Evolutionary conservation across 2,888 invertebrate genomes (phyloP).

Genomic region (Empis stercorea): DNA sequence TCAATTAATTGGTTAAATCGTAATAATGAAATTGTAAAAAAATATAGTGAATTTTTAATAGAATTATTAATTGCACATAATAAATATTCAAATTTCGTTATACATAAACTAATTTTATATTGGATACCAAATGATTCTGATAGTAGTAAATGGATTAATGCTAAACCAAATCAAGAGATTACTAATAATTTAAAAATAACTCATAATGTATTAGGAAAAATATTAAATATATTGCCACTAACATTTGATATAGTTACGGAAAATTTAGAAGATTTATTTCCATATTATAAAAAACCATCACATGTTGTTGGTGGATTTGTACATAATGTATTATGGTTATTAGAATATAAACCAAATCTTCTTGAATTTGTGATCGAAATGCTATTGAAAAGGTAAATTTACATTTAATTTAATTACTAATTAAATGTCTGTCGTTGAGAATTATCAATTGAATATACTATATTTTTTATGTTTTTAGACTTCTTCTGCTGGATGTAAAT

Average conservation of each 20-base stretch:
- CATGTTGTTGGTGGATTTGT: slow-evolving; percentile 61
- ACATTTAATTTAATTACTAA: slow-evolving; percentile 2
- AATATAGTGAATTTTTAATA: slow-evolving; percentile 50
- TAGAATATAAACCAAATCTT: slow-evolving; percentile 59
- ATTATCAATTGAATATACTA: too few species aligned
- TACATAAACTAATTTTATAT: slow-evolving; percentile 45
- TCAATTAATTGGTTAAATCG: slow-evolving; percentile 45
- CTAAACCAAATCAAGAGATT: slow-evolving; percentile 42
- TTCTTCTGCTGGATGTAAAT: slow-evolving; percentile 63
- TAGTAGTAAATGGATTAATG: slow-evolving; percentile 46
- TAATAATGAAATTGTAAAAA: slow-evolving; percentile 30
- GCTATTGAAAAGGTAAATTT: slow-evolving; percentile 59
- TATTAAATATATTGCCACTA: slow-evolving; percentile 41
- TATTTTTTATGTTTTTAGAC: slow-evolving; percentile 39
- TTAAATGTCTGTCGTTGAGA: too few species aligned
- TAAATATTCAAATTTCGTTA: slow-evolving; percentile 46
- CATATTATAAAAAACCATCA: slow-evolving; percentile 58
- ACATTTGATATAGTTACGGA: slow-evolving; percentile 55
- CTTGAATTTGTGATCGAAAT: slow-evolving; percentile 56
- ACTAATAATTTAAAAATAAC: slow-evolving; percentile 46
- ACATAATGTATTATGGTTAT: slow-evolving; percentile 62
- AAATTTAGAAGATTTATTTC: slow-evolving; percentile 52
- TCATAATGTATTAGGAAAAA: slow-evolving; percentile 41
- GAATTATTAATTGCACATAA: slow-evolving; percentile 57
- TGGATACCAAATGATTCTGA: slow-evolving; percentile 43